Evolutionary conservation across 2,113 vertebrate genomes (phyloP), one percentile per base, ranked within the genome.

Genomic region (Sciurus niger): DNA sequence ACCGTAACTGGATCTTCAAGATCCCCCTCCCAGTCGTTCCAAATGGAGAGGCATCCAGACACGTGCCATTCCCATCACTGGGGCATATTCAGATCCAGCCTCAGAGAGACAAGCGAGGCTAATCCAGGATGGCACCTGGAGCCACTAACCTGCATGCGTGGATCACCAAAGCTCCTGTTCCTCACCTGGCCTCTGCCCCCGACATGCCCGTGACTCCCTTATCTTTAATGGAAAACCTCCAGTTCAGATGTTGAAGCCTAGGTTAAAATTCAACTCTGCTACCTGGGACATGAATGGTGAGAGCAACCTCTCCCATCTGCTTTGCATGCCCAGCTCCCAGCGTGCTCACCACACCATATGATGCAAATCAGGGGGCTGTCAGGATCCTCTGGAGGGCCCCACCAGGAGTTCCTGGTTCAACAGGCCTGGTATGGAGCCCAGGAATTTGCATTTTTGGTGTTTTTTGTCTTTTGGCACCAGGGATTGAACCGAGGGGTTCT

Each of bases 341-440:
- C 32, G 24, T 2, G 6, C 55, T 53, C n/a, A 4, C 48, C 7
- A 0, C 34, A 30, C 22, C 2, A 14, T 4, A 3, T 0, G 28
- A 34, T 22, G 37, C 1, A 40, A 37, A 48, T 55, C 48, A 40
- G 40, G 40, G 40, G 40, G 40, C 40, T 11, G 9, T 4, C 53
- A 7, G 34, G n/a, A 73, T 24, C 7, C 67, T 32, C 22, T 10
- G 3, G 43, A 37, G 55, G 25, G 6, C 40, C 16, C 20, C 13
- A 4, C 30, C 51, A 40, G 17, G 40, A n/a, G 58, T 34, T 77
- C 55, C 76, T 11, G 20, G 3, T 4, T 63, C 67, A 17, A 4
- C 1, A 34, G 46, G 58, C 37, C 76, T 67, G 20, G 24, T 11
- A 7, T 13, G 40, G 4, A 28, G 40, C 32, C 34, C 18, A 6